phyloP scores from a whole-genome alignment of 2,797 vertebrate genomes.

The Chrysolophus pictus region DNA sequence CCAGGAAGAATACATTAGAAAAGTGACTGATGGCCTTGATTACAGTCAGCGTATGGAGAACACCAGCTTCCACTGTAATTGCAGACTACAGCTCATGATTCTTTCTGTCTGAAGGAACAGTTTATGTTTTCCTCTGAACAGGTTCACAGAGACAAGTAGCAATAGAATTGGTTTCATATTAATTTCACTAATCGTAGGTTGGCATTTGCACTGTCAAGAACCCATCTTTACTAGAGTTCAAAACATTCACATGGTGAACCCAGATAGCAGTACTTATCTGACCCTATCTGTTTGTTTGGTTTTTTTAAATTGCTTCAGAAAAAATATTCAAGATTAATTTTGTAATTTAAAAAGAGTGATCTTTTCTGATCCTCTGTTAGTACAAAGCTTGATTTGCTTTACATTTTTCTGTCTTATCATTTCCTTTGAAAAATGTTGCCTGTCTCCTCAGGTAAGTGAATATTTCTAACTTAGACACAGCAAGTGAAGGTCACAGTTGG shows the following conservation, averaged over 20 bases:
- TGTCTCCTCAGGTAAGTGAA: background rate
- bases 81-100: background rate
- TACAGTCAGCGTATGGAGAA: background rate
- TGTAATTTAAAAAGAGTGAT: background rate
- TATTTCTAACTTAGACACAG: background rate
- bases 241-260: background rate
- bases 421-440: background rate
- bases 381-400: background rate
- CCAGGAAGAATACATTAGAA: background rate
- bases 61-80: background rate
- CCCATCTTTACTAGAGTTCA: background rate
- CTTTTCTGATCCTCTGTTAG: background rate
- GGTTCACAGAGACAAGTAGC: background rate
- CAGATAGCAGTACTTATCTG: background rate
- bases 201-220: background rate
- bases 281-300: background rate
- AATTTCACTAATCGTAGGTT: background rate
- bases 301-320: background rate
- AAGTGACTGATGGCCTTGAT: conserved; percentile 29
- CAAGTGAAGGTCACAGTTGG: background rate
- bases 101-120: background rate
- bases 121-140: background rate
- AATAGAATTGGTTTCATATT: background rate
- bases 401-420: background rate
- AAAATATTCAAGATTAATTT: background rate